Conservation (phyloP, 2,888 invertebrate species). For the Lycia hirtaria region DNA sequence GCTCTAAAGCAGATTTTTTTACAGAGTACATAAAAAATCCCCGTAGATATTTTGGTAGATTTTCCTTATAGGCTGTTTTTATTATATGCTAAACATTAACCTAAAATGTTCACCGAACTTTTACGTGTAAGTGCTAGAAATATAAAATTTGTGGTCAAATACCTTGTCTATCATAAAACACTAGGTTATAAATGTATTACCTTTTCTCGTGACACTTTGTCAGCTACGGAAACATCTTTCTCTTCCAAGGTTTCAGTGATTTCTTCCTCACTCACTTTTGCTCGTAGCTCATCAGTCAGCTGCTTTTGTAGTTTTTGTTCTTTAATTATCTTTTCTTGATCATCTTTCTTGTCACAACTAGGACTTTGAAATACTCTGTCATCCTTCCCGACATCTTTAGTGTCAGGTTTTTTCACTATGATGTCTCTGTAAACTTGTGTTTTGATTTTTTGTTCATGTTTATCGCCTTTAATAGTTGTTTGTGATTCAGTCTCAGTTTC, state of each 20-base stretch:
- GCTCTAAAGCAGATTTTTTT: too few species aligned
- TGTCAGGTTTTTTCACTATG: slow-evolving; percentile 52
- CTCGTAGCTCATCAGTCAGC: slow-evolving; percentile 62
- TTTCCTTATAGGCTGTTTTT: too few species aligned
- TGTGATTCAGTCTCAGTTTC: slow-evolving; percentile 84
- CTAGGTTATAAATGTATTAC: slow-evolving; percentile 42
- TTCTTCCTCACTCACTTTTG: slow-evolving; percentile 71
- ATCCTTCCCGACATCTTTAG: slow-evolving; percentile 58
- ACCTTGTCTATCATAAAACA: too few species aligned
- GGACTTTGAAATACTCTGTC: slow-evolving; percentile 53
- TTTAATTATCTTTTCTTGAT: slow-evolving; percentile 48
- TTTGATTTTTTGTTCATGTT: slow-evolving; percentile 60
- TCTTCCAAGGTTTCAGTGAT: slow-evolving; percentile 69
- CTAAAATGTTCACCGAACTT: too few species aligned
- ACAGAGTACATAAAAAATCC: too few species aligned
- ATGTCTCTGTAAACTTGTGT: slow-evolving; percentile 55
- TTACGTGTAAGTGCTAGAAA: too few species aligned
- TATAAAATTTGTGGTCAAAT: neutral
- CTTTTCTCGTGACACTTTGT: slow-evolving; percentile 62
- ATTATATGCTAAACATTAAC: too few species aligned
- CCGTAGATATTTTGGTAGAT: too few species aligned
- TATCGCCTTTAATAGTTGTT: slow-evolving; percentile 76
- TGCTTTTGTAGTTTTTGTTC: slow-evolving; percentile 64
- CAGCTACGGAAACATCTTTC: slow-evolving; percentile 65
- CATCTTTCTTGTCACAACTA: slow-evolving; percentile 58